These are phyloP conservation scores for Petrocephalus microphthalmus DNA, from an alignment of 2,113 vertebrate genomes.

Conservation along the genomic window DNA sequence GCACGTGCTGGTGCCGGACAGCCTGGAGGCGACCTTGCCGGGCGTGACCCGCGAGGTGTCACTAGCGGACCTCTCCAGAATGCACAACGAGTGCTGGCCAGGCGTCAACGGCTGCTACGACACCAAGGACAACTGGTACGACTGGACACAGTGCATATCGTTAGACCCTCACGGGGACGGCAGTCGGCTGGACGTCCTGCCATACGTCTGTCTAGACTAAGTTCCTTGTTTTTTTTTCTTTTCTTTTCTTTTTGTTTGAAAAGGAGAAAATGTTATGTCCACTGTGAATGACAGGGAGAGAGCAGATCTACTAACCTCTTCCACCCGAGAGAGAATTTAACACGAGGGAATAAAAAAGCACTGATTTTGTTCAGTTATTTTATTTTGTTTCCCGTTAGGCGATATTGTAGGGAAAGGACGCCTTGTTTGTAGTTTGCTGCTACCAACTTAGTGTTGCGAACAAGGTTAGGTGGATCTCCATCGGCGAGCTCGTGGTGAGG, in stretches of 20 bases:
- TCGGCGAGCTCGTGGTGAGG: constrained; percentile 46
- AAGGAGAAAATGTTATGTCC: constrained; percentile 36
- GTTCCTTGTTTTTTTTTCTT: constrained; percentile 5
- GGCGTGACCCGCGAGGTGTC: constrained; percentile 74
- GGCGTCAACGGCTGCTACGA: constrained; percentile 93
- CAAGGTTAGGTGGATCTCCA: constrained; percentile 21
- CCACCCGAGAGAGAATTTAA: constrained; percentile 32
- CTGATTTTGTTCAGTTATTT: constrained; percentile 16
- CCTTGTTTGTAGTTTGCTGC: constrained; percentile 69
- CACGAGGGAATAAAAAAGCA: constrained; percentile 37
- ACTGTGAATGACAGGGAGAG: constrained; percentile 45
- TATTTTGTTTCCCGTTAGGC: not conserved
- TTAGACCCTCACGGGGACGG: constrained; percentile 83
- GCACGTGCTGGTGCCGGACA: constrained; percentile 65
- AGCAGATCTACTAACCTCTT: constrained; percentile 37
- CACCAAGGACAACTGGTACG: constrained; percentile 87
- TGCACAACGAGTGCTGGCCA: constrained; percentile 75
- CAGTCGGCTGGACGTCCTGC: constrained; percentile 83
- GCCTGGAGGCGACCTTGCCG: constrained; percentile 66
- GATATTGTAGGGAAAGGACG: constrained; percentile 4
- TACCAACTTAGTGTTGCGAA: constrained; percentile 66
- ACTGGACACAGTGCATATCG: constrained; percentile 93
- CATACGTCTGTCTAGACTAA: constrained; percentile 93
- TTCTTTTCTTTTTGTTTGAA: constrained; percentile 4
- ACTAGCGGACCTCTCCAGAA: constrained; percentile 66